Conservation (phyloP, 2,888 invertebrate species). For the Polyommatus icarus region DNA sequence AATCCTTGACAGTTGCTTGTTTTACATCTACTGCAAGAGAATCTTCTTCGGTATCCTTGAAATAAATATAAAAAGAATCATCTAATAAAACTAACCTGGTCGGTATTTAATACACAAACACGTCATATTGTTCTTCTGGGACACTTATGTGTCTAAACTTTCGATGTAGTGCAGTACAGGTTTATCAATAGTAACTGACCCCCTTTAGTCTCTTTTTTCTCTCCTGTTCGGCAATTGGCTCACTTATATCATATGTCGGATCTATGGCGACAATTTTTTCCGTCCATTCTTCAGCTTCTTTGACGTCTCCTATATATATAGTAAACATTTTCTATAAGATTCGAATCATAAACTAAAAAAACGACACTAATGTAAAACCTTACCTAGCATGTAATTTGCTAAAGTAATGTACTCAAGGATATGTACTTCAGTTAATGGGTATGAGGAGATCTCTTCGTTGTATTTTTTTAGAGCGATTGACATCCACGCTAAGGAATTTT, state of each 20-base stretch:
- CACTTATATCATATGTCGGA: background rate
- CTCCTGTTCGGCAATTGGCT: conserved; percentile 3
- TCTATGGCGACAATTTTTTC: conserved; percentile 10
- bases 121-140: too few relatives aligned
- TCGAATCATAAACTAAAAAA: background rate
- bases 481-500: conserved; percentile 98
- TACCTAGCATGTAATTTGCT: conserved; percentile 94
- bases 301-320: conserved; percentile 21
- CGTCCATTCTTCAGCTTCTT: conserved; percentile 23
- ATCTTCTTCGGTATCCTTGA: conserved; percentile 60
- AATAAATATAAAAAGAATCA: background rate
- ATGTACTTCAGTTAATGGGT: conserved; percentile 86
- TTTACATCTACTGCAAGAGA: conserved; percentile 59
- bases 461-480: conserved; percentile 90
- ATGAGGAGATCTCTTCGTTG: conserved; percentile 78
- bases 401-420: conserved; percentile 97
- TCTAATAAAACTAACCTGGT: background rate
- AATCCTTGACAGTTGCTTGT: conserved; percentile 52
- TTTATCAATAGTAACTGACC: conserved; percentile 2
- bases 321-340: background rate
- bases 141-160: background rate
- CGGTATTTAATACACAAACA: background rate
- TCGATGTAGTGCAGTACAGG: background rate
- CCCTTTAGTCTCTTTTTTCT: background rate
- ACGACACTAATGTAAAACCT: background rate